phyloP scores from a whole-genome alignment of 92 coral and sea anemone species.

The Epizoanthus stellaris region DNA sequence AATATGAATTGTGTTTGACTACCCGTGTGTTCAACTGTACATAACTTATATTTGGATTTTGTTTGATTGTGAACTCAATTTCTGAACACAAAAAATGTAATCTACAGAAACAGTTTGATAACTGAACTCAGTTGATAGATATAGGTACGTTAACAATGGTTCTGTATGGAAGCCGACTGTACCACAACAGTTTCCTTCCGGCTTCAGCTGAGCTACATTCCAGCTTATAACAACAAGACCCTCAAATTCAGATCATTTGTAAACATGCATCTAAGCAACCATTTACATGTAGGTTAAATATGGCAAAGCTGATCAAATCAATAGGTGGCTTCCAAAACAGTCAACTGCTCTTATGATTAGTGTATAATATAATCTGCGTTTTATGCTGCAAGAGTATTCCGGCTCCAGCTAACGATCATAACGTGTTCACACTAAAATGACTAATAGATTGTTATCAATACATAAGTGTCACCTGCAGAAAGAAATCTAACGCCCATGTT shows the following conservation, averaged over 20 bases:
- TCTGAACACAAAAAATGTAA: no score
- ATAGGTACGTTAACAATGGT: no score
- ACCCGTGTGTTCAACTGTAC: no score
- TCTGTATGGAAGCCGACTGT: no score
- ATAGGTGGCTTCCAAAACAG: not conserved
- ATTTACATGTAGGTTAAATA: not conserved
- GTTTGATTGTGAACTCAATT: no score
- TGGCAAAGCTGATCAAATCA: not conserved
- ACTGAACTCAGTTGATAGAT: no score
- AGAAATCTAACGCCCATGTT: conserved; percentile 3
- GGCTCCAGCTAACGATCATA: not conserved
- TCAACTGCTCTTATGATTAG: conserved; percentile 3
- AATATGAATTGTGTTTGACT: no score
- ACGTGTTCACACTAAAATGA: not conserved
- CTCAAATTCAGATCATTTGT: not conserved
- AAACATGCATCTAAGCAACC: not conserved
- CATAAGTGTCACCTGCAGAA: not conserved
- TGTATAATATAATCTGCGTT: not conserved
- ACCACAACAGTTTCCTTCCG: no score
- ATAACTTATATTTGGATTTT: no score
- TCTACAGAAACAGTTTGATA: no score
- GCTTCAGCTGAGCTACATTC: no score
- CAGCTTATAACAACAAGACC: no score
- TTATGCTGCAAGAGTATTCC: not conserved
- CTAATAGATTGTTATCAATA: not conserved